Evolutionary conservation across 1,140 invertebrate genomes (phyloP).

Genomic region (Pseudomyrmex dendroicus): DNA sequence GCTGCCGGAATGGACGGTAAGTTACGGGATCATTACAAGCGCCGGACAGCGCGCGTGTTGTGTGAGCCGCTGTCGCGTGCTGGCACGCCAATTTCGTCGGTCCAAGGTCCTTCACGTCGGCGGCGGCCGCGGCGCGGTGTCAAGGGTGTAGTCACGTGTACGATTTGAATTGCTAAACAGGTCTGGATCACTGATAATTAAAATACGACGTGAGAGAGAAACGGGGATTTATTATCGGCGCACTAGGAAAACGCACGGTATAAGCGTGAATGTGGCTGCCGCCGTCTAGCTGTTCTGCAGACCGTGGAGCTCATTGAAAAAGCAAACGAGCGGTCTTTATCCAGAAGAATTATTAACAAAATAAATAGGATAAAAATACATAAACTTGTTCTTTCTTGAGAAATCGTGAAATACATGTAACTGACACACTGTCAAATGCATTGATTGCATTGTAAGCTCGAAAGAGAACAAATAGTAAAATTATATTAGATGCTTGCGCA

Average conservation of each 20-base stretch:
- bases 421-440: neutral
- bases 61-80: slow-evolving; percentile 38
- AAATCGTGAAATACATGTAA: neutral
- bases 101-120: slow-evolving; percentile 49
- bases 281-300: too few species aligned
- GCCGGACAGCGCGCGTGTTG: neutral
- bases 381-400: neutral
- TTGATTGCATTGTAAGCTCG: neutral
- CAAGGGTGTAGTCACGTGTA: slow-evolving; percentile 72
- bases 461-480: neutral
- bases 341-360: neutral
- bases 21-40: slow-evolving; percentile 37
- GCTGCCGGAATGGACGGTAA: slow-evolving; percentile 63
- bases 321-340: too few species aligned
- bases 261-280: slow-evolving; percentile 22
- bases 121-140: slow-evolving; percentile 56
- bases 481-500: neutral
- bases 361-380: neutral
- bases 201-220: slow-evolving; percentile 66
- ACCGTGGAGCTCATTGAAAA: neutral
- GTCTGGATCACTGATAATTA: slow-evolving; percentile 74
- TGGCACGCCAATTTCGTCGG: slow-evolving; percentile 34
- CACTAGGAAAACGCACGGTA: neutral
- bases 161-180: slow-evolving; percentile 79
- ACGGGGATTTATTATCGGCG: slow-evolving; percentile 38